Evolutionary conservation across 1,140 invertebrate genomes (phyloP).

Genomic region (Philopotamus ludificatus): DNA sequence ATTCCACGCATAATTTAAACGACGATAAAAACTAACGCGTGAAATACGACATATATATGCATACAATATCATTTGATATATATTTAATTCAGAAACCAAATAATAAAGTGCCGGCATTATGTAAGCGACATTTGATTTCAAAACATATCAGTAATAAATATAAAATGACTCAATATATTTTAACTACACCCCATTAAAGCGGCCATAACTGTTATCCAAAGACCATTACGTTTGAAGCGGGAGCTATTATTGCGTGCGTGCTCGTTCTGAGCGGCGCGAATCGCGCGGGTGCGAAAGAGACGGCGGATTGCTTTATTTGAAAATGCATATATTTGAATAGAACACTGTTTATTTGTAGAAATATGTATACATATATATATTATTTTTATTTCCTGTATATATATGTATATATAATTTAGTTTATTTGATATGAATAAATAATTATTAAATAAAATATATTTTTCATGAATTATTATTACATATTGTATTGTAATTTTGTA

Average conservation of each 20-base stretch:
- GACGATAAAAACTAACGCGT: too few relatives aligned
- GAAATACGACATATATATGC: too few relatives aligned
- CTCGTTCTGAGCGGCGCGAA: not conserved
- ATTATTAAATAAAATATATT: too few relatives aligned
- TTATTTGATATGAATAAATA: too few relatives aligned
- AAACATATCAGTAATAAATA: not conserved
- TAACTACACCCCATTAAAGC: conserved; percentile 28
- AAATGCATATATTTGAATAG: not conserved
- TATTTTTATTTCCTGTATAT: too few relatives aligned
- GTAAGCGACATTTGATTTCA: not conserved
- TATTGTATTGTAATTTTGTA: too few relatives aligned
- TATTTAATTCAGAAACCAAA: too few relatives aligned
- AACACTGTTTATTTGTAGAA: not conserved
- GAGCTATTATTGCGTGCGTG: conserved; percentile 3
- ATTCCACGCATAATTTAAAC: too few relatives aligned
- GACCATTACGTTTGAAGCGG: conserved; percentile 9
- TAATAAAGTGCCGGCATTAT: too few relatives aligned
- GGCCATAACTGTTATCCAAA: conserved; percentile 23
- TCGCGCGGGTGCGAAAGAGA: not conserved
- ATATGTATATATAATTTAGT: too few relatives aligned
- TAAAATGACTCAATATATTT: not conserved
- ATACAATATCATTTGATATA: too few relatives aligned
- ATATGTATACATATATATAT: not conserved
- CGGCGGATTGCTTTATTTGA: not conserved
- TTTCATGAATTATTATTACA: too few relatives aligned